Percentiles rank a stretch among this genome's conserved stretches.
phyloP scores from a whole-genome alignment of 2,113 vertebrate species.

The Sula dactylatra region DNA sequence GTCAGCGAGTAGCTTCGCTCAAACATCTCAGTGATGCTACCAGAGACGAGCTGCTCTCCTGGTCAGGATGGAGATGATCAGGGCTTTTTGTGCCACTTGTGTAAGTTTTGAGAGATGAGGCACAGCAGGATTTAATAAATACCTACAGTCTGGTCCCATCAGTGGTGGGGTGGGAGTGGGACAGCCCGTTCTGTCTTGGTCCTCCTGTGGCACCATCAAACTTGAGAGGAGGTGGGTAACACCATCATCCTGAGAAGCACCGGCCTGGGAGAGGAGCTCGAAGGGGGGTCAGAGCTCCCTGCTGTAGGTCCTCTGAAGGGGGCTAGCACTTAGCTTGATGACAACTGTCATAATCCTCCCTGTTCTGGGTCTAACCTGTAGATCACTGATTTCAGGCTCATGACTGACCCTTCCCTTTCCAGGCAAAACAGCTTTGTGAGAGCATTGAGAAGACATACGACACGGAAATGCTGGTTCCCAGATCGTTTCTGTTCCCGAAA shows the following conservation, averaged over 20 bases:
- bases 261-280: background rate
- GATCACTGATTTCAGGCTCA: background rate
- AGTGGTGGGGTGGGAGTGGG: background rate
- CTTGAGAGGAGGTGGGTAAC: background rate
- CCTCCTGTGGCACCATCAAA: background rate
- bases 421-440: background rate
- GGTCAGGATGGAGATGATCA: background rate
- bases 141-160: background rate
- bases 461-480: background rate
- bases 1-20: rapidly evolving
- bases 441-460: background rate
- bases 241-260: background rate
- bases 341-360: rapidly evolving
- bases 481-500: background rate
- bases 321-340: background rate
- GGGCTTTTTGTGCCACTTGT: rapidly evolving
- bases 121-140: background rate
- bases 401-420: background rate
- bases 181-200: background rate
- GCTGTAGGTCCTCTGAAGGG: background rate
- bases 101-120: background rate
- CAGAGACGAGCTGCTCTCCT: background rate
- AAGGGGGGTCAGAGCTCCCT: background rate
- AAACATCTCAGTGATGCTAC: rapidly evolving
- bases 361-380: background rate